Percentiles rank a stretch among this genome's conserved stretches.
Evolutionary conservation across 2,888 invertebrate species (phyloP).

Genomic region (Synergus itoensis): DNA sequence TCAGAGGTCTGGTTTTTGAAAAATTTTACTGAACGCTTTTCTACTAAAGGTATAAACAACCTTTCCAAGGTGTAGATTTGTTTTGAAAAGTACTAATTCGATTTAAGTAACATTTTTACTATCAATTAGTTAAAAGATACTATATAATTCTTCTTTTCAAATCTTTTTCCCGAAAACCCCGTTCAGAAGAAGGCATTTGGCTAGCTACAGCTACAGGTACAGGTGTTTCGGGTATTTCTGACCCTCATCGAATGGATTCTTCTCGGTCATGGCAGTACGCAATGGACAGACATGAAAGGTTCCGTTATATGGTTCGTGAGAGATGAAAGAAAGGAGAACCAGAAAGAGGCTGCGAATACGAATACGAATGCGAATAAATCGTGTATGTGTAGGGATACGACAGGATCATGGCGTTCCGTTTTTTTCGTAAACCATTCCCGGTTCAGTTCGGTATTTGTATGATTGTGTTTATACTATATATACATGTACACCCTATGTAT

Average conservation of each 20-base stretch:
- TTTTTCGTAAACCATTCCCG: conserved; percentile 8
- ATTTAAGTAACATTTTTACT: too few relatives aligned
- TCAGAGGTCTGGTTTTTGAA: too few relatives aligned
- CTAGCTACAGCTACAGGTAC: too few relatives aligned
- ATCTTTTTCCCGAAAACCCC: background rate
- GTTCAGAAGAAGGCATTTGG: background rate
- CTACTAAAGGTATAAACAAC: too few relatives aligned
- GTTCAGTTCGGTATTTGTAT: conserved; percentile 15
- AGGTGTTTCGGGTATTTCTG: conserved; percentile 14
- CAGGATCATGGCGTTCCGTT: conserved; percentile 21
- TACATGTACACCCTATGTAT: background rate
- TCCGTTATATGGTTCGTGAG: conserved; percentile 55
- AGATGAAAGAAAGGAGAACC: conserved; percentile 53
- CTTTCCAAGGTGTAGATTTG: too few relatives aligned
- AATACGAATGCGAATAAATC: background rate
- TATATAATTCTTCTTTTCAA: background rate
- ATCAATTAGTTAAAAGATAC: too few relatives aligned
- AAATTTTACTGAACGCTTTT: too few relatives aligned
- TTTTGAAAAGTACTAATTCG: too few relatives aligned
- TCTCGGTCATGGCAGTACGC: conserved; percentile 29
- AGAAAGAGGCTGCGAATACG: conserved; percentile 34
- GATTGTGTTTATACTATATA: conserved; percentile 2
- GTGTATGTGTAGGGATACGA: background rate
- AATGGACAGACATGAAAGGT: conserved; percentile 46
- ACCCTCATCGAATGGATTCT: conserved; percentile 6